Conservation (phyloP, 2,888 invertebrate species). For the Quadroppia sp. region DNA sequence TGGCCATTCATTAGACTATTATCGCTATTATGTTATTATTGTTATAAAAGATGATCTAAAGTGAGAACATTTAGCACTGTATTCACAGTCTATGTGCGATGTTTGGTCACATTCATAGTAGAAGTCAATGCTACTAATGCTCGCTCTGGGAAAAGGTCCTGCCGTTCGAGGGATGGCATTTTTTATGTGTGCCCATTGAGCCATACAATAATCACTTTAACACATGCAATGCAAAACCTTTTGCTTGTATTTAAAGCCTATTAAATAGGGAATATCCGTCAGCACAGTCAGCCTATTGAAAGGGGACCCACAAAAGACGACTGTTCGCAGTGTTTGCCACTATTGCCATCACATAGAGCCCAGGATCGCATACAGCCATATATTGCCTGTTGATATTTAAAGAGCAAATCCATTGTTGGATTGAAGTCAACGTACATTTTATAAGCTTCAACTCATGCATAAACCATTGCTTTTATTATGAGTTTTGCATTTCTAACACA, state of each 20-base stretch:
- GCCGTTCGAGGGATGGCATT: slow-evolving; percentile 34
- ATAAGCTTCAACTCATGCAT: slow-evolving; percentile 34
- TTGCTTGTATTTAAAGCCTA: slow-evolving; percentile 33
- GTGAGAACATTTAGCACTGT: slow-evolving; percentile 20
- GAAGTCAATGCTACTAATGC: slow-evolving; percentile 16
- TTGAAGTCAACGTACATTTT: slow-evolving; percentile 37
- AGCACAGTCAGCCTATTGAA: slow-evolving; percentile 10
- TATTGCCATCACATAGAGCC: not conserved
- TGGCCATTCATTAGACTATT: slow-evolving; percentile 22
- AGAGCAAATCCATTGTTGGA: slow-evolving; percentile 26
- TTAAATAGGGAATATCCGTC: slow-evolving; percentile 34
- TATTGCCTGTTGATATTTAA: slow-evolving; percentile 33
- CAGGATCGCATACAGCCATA: not conserved
- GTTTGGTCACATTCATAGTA: slow-evolving; percentile 22
- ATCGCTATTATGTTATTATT: slow-evolving; percentile 32
- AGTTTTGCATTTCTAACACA: slow-evolving; percentile 24
- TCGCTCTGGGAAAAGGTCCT: slow-evolving; percentile 35
- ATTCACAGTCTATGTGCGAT: slow-evolving; percentile 21
- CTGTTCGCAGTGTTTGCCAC: slow-evolving; percentile 21
- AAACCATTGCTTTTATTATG: slow-evolving; percentile 36
- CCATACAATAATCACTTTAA: slow-evolving; percentile 36
- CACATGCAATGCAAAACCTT: slow-evolving; percentile 37
- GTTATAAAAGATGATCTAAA: slow-evolving; percentile 35
- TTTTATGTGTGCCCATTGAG: slow-evolving; percentile 30
- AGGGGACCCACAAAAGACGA: slow-evolving; percentile 22